Evolutionary conservation across 2,888 invertebrate genomes (phyloP), one percentile per base, ranked within the genome.

Genomic region (Tetheella fluctuosa): DNA sequence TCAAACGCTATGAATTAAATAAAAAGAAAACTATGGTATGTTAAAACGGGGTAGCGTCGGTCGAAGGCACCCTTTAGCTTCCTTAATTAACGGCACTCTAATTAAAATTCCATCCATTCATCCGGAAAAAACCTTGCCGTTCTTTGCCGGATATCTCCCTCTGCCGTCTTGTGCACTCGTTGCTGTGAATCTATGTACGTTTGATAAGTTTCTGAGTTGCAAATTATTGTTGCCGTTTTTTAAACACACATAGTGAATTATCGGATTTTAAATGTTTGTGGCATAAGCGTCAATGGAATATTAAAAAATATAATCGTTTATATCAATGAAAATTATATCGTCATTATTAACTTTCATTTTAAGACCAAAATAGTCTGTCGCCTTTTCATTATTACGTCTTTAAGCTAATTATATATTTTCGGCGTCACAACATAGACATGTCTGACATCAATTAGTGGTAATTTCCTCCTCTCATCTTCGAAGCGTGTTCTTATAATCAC

Each of bases 81-180:
- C 81, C 82, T 86, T 89, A 90, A 91, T 90, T 90, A 91, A 89
- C 85, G 83, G 80, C 77, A 81, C 79, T 83, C 83, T 90, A 90
- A 92, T 91, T 91, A 91, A 91, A 91, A 90, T 90, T 87, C 88
- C 88, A 85, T 88, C 85, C 84, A 82, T 86, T 86, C 81, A 82
- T 83, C 81, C 79, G 85, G 83, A 85, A 85, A 85, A 85, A 85
- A 79, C 73, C 64, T 70, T 54, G 67, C 66, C 66, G 71, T 64
- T 72, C 69, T 66, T 57, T 61, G 64, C 64, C 63, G 72, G 65
- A 68, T 68, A 64, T 65, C 67, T 70, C 68, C 62, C 57, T 53
- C 63, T 61, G 59, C 64, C 59, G 56, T 60, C 55, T 55, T 55
- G 34, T 55, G 34, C 55, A 34, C 34, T 55, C 34, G 55, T 15